These are phyloP conservation scores for Tapirus terrestris DNA, from an alignment of 2,113 vertebrate genomes.

Conservation along the genomic window DNA sequence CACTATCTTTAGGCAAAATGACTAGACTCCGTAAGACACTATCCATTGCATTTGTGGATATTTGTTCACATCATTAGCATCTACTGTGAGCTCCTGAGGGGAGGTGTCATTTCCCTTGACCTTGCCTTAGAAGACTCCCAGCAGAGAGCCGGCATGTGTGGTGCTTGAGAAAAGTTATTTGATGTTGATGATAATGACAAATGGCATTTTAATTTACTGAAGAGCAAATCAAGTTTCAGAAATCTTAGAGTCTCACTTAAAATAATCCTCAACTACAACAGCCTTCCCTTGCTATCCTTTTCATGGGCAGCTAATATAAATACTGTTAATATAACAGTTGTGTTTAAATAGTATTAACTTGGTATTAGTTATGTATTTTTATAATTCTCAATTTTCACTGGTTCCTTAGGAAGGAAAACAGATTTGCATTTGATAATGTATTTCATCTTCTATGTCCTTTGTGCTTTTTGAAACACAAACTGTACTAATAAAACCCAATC, in stretches of 20 bases:
- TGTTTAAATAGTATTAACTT: slow-evolving; percentile 36
- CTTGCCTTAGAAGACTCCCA: slow-evolving; percentile 19
- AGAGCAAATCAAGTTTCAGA: slow-evolving; percentile 54
- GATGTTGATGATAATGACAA: slow-evolving; percentile 57
- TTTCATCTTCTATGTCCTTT: slow-evolving; percentile 57
- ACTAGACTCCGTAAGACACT: background rate
- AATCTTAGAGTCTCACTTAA: slow-evolving; percentile 51
- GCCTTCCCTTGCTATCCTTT: background rate
- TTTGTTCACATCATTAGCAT: background rate
- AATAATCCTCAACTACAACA: slow-evolving; percentile 41
- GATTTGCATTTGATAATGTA: slow-evolving; percentile 49
- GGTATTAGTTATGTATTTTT: background rate
- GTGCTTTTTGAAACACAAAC: background rate
- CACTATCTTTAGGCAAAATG: background rate
- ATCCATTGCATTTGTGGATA: background rate
- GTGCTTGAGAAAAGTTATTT: slow-evolving; percentile 21
- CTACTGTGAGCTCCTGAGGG: background rate
- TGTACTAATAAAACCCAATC: slow-evolving; percentile 45
- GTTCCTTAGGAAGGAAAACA: slow-evolving; percentile 40
- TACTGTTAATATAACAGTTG: background rate
- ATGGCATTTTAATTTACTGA: slow-evolving; percentile 70
- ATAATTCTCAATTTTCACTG: slow-evolving; percentile 17
- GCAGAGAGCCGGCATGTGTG: background rate
- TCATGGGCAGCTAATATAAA: slow-evolving; percentile 17
- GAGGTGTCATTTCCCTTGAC: background rate